Percentiles rank a stretch among this genome's conserved stretches.
phyloP scores from a whole-genome alignment of 2,888 invertebrate genomes.

The Magallana nippona region DNA sequence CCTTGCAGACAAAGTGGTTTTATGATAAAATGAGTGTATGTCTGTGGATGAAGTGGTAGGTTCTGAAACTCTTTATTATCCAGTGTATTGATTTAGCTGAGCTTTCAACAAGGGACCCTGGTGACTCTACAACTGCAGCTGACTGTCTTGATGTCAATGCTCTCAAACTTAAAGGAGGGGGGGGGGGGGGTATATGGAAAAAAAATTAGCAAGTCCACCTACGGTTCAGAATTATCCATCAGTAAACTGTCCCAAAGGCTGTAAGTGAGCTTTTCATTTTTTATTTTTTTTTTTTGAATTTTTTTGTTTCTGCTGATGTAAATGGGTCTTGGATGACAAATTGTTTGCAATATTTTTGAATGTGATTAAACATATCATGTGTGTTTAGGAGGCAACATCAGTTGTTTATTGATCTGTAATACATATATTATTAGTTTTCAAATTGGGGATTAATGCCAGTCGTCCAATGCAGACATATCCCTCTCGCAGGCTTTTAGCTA shows the following conservation, averaged over 20 bases:
- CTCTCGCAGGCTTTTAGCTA: constrained; percentile 33
- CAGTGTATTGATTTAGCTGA: constrained; percentile 10
- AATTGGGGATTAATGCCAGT: constrained; percentile 24
- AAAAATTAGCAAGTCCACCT: neutral
- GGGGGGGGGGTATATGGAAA: neutral
- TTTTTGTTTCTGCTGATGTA: neutral
- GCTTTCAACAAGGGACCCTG: neutral
- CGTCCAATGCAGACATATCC: constrained; percentile 13
- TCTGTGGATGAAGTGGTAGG: neutral
- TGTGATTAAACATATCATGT: neutral
- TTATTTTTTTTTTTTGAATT: too few species aligned
- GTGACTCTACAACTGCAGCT: neutral
- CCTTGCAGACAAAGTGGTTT: neutral
- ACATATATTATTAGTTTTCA: constrained; percentile 27
- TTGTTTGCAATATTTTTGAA: neutral
- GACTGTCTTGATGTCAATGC: neutral
- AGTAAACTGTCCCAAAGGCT: neutral
- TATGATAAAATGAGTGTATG: neutral
- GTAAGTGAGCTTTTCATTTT: neutral
- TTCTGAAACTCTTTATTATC: constrained; percentile 3
- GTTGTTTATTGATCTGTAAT: neutral
- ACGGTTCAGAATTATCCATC: neutral
- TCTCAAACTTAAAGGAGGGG: neutral
- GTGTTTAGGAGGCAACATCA: neutral
- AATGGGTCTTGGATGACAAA: neutral